These are phyloP conservation scores for Decapterus maruadsi DNA, from an alignment of 2,797 vertebrate species.

Conservation along the genomic window DNA sequence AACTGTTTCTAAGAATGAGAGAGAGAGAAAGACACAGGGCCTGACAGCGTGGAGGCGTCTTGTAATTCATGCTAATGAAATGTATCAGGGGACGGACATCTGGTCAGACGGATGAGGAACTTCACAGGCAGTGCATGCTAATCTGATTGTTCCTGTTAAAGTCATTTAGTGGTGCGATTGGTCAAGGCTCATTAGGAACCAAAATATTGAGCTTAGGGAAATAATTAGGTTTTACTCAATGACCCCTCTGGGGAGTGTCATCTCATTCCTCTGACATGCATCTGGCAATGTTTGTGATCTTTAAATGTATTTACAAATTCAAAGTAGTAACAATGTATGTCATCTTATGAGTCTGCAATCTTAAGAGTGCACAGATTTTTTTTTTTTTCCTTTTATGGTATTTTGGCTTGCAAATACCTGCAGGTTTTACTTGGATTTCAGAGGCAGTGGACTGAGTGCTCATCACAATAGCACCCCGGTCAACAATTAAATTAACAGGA, in stretches of 20 bases:
- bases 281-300: constrained; percentile 42
- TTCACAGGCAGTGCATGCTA: constrained; percentile 19
- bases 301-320: constrained; percentile 19
- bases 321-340: constrained; percentile 1
- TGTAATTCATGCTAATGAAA: constrained; percentile 35
- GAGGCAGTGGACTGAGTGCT: not conserved
- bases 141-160: constrained; percentile 63
- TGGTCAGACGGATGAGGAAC: constrained; percentile 43
- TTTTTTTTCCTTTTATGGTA: not conserved
- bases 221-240: constrained; percentile 47
- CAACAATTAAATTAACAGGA: not conserved
- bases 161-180: constrained; percentile 57
- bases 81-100: constrained; percentile 52
- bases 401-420: not conserved
- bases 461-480: not conserved
- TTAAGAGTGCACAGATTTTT: not conserved
- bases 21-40: not conserved
- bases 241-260: constrained; percentile 50
- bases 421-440: not conserved
- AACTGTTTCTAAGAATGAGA: constrained; percentile 28
- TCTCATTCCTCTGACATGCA: constrained; percentile 47
- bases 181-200: constrained; percentile 68
- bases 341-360: constrained; percentile 27
- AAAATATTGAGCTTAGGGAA: constrained; percentile 51
- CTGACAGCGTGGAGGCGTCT: constrained; percentile 10